Base-by-base conservation (phyloP, 2,797 vertebrate species). In the Urosaurus nigricauda region DNA sequence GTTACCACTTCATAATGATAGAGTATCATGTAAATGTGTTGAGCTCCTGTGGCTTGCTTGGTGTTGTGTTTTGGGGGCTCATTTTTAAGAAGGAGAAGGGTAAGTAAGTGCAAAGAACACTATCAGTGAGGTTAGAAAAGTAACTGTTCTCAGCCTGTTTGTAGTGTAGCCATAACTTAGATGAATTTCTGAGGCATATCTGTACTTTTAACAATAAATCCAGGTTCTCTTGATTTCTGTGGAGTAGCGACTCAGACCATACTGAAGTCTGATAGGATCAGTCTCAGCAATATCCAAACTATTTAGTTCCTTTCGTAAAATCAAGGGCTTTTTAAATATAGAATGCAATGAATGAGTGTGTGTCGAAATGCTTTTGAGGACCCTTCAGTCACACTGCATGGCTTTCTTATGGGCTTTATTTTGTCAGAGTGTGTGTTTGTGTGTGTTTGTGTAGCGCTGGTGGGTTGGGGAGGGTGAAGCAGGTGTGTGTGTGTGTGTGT, bases 321-420 rank as follows among this genome's bases (percentile, higher is more conserved):
- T 91, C 32, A 79, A 79, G 43, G 43, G 43, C 74, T 86, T 91
- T 83, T 90, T 83, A 5, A 21, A 17, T 1, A 8, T 32, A 14
- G 87, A 47, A 37, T n/a, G 26, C 13, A 0, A 7, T 85, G 29
- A 2, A 32, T 0, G 3, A 29, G 26, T 80, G 19, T 83, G 19
- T 37, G 37, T 94, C 90, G 81, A 88, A 73, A 85, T 85, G 87
- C 29, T 47, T 70, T 47, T 86, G 58, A 83, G 71, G 92, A 5
- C 32, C 47, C 63, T 51, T 63, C 35, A 91, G 89, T 93, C 17
- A 86, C 84, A 58, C 87, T 94, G 94, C 94, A 91, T 95, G 95
- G 93, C 91, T 94, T 93, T 87, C 93, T 93, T 93, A 93, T 86
- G 83, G 91, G 90, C 91, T 94, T 95, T 88, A 78, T 87, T 93